Percentiles rank a stretch among this genome's conserved stretches.
Evolutionary conservation across 2,888 invertebrate species (phyloP).

Genomic region (Eurois occulta): DNA sequence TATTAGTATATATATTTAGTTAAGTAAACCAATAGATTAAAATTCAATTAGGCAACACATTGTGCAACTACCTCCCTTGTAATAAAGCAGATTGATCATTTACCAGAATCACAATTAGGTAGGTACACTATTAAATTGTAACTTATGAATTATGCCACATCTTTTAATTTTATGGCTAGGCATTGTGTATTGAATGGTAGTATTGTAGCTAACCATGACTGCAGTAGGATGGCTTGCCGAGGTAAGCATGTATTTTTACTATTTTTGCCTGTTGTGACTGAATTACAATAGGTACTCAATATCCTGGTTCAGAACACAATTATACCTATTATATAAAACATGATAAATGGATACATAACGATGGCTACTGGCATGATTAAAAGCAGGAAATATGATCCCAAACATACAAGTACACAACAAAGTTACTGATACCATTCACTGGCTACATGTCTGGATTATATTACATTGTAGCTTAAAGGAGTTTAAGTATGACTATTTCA

Average conservation of each 20-base stretch:
- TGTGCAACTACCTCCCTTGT: slow-evolving; percentile 6
- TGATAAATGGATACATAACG: neutral
- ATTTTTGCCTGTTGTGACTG: neutral
- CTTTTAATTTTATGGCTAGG: neutral
- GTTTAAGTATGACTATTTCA: slow-evolving; percentile 1
- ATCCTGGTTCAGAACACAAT: neutral
- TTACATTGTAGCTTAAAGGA: slow-evolving; percentile 2
- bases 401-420: slow-evolving; percentile 14
- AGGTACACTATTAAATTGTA: neutral
- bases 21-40: neutral
- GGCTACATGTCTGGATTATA: slow-evolving; percentile 7
- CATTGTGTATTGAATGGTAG: neutral
- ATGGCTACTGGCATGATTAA: slow-evolving; percentile 29
- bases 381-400: slow-evolving; percentile 69
- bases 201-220: slow-evolving; percentile 7
- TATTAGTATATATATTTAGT: too few species aligned
- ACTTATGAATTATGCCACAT: neutral
- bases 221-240: neutral
- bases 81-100: too few species aligned
- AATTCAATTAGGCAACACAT: neutral
- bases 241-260: neutral
- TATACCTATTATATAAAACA: neutral
- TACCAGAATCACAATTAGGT: too few species aligned
- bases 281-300: neutral
- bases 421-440: slow-evolving; percentile 22